These are phyloP conservation scores for Nemotelus nigrinus DNA, from an alignment of 2,888 invertebrate species.

Conservation along the genomic window DNA sequence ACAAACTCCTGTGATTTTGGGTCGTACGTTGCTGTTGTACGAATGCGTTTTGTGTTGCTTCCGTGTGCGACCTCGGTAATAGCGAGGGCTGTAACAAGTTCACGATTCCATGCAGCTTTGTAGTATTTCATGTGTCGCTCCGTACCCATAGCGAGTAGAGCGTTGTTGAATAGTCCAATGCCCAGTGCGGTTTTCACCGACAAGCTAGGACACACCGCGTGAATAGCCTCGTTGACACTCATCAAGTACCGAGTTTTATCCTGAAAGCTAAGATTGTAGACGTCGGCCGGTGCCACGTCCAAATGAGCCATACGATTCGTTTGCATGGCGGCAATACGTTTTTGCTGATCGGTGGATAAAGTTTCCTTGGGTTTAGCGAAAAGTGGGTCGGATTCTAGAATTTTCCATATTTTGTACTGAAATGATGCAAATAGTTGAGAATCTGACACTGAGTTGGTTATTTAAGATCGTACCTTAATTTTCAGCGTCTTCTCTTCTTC, in stretches of 20 bases:
- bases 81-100: slow-evolving; percentile 84
- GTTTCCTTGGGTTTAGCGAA: slow-evolving; percentile 74
- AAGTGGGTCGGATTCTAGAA: slow-evolving; percentile 80
- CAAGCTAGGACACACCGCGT: slow-evolving; percentile 75
- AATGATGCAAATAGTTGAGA: slow-evolving; percentile 55
- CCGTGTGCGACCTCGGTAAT: slow-evolving; percentile 96
- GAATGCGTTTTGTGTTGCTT: slow-evolving; percentile 90
- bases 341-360: slow-evolving; percentile 77
- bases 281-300: slow-evolving; percentile 72
- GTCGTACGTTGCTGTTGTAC: slow-evolving; percentile 91
- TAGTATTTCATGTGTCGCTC: slow-evolving; percentile 77
- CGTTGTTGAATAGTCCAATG: slow-evolving; percentile 78
- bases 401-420: slow-evolving; percentile 81
- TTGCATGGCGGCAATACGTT: slow-evolving; percentile 75
- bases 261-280: slow-evolving; percentile 71
- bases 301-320: slow-evolving; percentile 74
- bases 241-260: slow-evolving; percentile 77
- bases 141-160: slow-evolving; percentile 78
- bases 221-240: slow-evolving; percentile 80
- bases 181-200: slow-evolving; percentile 83
- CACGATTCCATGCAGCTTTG: slow-evolving; percentile 76
- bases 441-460: slow-evolving; percentile 4
- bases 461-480: slow-evolving; percentile 74
- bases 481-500: slow-evolving; percentile 80
- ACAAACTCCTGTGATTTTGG: slow-evolving; percentile 80